These are phyloP conservation scores for Trachelipus rathkii DNA, from an alignment of 1,140 invertebrate species.

Conservation along the genomic window DNA sequence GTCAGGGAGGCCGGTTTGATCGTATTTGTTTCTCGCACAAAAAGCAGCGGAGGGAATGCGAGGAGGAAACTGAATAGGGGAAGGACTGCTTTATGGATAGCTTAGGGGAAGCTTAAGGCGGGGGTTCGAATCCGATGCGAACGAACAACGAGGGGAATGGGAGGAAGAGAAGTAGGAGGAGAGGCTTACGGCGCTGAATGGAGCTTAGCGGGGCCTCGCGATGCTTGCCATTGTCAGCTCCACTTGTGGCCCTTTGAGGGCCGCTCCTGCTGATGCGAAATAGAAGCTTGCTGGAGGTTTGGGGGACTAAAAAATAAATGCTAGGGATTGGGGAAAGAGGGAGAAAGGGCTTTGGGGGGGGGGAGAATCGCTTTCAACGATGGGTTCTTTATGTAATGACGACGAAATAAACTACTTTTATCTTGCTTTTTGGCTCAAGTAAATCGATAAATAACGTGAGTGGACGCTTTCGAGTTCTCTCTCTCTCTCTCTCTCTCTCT, in stretches of 20 bases:
- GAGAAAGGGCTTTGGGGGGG: not conserved
- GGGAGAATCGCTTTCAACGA: constrained; percentile 8
- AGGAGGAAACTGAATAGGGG: constrained; percentile 5
- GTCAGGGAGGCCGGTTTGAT: constrained; percentile 43
- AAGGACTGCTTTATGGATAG: constrained; percentile 22
- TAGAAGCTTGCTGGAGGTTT: not conserved
- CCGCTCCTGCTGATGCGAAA: constrained; percentile 7
- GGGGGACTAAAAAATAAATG: not conserved
- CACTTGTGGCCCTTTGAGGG: constrained; percentile 44
- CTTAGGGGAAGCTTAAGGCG: constrained; percentile 16
- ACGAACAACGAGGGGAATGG: constrained; percentile 23
- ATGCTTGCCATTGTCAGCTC: constrained; percentile 45
- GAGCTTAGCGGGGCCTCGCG: constrained; percentile 18
- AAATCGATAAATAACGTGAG: constrained; percentile 11
- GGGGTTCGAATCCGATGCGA: constrained; percentile 22
- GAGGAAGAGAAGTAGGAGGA: constrained; percentile 11
- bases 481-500: no score
- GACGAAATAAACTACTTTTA: constrained; percentile 13
- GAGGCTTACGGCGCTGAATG: constrained; percentile 17
- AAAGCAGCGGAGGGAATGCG: constrained; percentile 34
- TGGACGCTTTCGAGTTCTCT: constrained; percentile 3
- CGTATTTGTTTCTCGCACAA: constrained; percentile 46
- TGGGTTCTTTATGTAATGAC: constrained; percentile 12
- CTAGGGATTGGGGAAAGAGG: not conserved
- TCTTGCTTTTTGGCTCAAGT: constrained; percentile 12